These are phyloP conservation scores for Pristionchus mayeri DNA, from an alignment of 2,888 invertebrate genomes.

Conservation along the genomic window DNA sequence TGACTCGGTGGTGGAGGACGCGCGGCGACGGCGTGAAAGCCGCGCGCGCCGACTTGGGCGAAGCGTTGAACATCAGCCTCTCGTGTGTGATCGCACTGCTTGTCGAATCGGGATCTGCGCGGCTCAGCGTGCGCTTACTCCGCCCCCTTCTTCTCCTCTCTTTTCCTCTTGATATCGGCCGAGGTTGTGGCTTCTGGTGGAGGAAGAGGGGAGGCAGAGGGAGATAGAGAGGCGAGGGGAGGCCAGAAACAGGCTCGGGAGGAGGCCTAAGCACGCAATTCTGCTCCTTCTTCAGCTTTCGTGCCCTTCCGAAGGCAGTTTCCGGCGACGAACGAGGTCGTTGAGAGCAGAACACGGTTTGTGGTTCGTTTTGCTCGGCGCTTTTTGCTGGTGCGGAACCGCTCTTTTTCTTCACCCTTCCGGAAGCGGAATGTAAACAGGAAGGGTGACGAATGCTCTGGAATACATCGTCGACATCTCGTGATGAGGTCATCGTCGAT, in stretches of 20 bases:
- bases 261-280: conserved; percentile 29
- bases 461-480: too few species aligned
- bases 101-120: not conserved
- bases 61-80: not conserved
- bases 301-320: conserved; percentile 32
- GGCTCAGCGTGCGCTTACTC: not conserved
- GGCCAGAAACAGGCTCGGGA: not conserved
- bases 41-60: conserved; percentile 45
- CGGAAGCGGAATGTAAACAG: too few species aligned
- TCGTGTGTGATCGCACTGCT: not conserved
- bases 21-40: conserved; percentile 51
- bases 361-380: too few species aligned
- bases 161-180: conserved; percentile 8
- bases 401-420: too few species aligned
- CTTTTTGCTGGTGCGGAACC: too few species aligned
- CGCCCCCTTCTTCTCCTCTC: conserved; percentile 14
- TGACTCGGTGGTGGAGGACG: conserved; percentile 56
- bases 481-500: too few species aligned
- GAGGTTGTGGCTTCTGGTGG: conserved; percentile 6
- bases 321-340: not conserved
- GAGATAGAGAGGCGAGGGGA: conserved; percentile 16
- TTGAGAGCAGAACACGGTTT: not conserved
- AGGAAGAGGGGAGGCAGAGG: not conserved
- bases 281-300: not conserved
- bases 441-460: too few species aligned